Conservation (phyloP, 2,888 invertebrate genomes). For the Cheilosia soror region DNA sequence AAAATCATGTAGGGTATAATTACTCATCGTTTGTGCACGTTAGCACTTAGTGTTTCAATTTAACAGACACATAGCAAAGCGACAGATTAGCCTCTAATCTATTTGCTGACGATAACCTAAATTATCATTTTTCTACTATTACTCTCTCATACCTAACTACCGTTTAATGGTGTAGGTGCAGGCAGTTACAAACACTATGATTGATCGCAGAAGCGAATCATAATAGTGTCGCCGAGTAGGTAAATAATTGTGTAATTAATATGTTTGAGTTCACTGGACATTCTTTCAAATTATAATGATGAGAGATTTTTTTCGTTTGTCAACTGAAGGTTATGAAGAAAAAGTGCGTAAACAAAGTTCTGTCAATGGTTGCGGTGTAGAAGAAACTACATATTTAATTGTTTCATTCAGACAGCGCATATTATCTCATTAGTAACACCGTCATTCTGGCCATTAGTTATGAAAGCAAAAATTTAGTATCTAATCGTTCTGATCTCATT, state of each 20-base stretch:
- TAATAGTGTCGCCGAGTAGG: conserved; percentile 42
- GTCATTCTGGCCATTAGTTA: no score
- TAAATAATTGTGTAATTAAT: conserved; percentile 65
- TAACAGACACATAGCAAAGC: conserved; percentile 15
- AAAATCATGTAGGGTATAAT: not conserved
- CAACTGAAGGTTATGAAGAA: not conserved
- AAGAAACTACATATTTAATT: no score
- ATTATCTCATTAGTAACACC: no score
- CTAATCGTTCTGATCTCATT: no score
- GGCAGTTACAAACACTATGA: not conserved
- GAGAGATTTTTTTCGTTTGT: not conserved
- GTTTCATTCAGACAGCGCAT: no score
- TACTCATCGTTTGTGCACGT: conserved; percentile 3
- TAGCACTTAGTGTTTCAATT: conserved; percentile 5
- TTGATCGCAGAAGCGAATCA: conserved; percentile 10
- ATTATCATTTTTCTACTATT: conserved; percentile 41
- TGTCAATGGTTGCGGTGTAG: no score
- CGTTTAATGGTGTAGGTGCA: conserved; percentile 19
- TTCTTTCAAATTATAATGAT: conserved; percentile 51
- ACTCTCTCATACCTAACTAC: conserved; percentile 11
- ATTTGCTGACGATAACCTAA: conserved; percentile 66
- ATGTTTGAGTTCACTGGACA: conserved; percentile 44
- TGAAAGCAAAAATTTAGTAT: no score
- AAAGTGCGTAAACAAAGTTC: not conserved
- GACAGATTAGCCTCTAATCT: conserved; percentile 59